These are phyloP conservation scores for Poeciliopsis turrubarensis DNA, from an alignment of 2,113 vertebrate species.

Conservation along the genomic window DNA sequence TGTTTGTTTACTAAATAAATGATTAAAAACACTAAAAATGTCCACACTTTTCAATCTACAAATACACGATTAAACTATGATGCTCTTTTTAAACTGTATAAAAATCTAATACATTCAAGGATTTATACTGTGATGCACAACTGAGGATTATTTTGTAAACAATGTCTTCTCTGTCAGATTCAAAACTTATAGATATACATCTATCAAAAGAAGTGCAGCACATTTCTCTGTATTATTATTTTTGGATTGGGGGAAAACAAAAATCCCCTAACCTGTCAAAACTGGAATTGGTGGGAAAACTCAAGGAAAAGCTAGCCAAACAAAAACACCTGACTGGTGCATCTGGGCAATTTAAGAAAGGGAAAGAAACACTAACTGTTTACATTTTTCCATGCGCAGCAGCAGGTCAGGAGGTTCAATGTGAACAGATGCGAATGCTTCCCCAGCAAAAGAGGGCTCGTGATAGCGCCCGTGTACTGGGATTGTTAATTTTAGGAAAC, in stretches of 20 bases:
- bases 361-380: slow-evolving; percentile 6
- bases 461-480: slow-evolving; percentile 91
- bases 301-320: no score
- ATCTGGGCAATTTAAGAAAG: background rate
- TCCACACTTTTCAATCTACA: background rate
- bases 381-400: slow-evolving; percentile 68
- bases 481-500: slow-evolving; percentile 72
- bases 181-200: background rate
- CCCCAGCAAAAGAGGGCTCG: slow-evolving; percentile 66
- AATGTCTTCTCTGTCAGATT: background rate
- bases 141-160: background rate
- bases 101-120: background rate
- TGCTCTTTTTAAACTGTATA: background rate
- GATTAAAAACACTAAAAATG: no score
- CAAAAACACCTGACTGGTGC: no score
- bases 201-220: background rate
- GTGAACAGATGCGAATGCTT: slow-evolving; percentile 51
- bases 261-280: no score
- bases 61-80: background rate
- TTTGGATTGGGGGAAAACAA: no score
- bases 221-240: no score
- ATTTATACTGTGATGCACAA: background rate
- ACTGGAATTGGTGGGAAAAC: no score
- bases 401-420: slow-evolving; percentile 83
- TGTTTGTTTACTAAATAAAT: background rate